A percentile compares a stretch with the other conserved stretches of the same genome.
These are phyloP conservation scores for Acestrorhynchus altus DNA, from an alignment of 2,797 vertebrate genomes.

Conservation along the genomic window DNA sequence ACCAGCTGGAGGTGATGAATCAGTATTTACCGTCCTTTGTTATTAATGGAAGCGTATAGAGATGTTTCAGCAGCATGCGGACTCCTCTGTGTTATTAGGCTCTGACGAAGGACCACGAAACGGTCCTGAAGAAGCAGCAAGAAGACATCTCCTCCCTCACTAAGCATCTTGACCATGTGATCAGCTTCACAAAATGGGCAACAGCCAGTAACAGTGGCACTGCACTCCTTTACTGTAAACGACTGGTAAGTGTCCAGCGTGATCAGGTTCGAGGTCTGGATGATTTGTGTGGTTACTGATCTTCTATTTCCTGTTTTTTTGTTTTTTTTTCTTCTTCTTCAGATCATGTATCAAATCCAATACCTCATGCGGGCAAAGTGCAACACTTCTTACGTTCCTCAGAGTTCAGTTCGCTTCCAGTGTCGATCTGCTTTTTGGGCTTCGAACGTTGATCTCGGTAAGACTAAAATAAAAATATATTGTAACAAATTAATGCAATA, in stretches of 20 bases:
- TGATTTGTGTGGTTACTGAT: too few relatives aligned
- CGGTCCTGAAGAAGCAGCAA: slow-evolving; percentile 90
- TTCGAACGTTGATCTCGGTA: slow-evolving; percentile 83
- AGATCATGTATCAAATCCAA: slow-evolving; percentile 84
- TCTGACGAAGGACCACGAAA: slow-evolving; percentile 88
- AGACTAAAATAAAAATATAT: slow-evolving; percentile 51
- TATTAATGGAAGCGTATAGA: too few relatives aligned
- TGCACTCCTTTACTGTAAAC: slow-evolving; percentile 96
- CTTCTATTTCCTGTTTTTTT: neutral
- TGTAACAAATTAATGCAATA: too few relatives aligned
- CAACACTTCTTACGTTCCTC: slow-evolving; percentile 78
- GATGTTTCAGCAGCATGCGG: neutral
- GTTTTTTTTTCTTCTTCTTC: slow-evolving; percentile 2
- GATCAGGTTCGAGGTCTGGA: neutral
- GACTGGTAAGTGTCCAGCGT: slow-evolving; percentile 81
- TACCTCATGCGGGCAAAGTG: slow-evolving; percentile 82
- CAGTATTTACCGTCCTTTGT: neutral
- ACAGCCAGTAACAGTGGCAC: slow-evolving; percentile 90
- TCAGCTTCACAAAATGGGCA: slow-evolving; percentile 96
- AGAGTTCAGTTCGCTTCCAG: slow-evolving; percentile 81
- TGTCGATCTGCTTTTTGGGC: slow-evolving; percentile 83
- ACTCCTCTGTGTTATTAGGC: slow-evolving; percentile 61
- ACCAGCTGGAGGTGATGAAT: slow-evolving; percentile 90
- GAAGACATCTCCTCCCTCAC: slow-evolving; percentile 87
- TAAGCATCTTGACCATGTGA: slow-evolving; percentile 93